Conservation (phyloP, 1,140 invertebrate species). For the Thalassaphorura encarpata region DNA sequence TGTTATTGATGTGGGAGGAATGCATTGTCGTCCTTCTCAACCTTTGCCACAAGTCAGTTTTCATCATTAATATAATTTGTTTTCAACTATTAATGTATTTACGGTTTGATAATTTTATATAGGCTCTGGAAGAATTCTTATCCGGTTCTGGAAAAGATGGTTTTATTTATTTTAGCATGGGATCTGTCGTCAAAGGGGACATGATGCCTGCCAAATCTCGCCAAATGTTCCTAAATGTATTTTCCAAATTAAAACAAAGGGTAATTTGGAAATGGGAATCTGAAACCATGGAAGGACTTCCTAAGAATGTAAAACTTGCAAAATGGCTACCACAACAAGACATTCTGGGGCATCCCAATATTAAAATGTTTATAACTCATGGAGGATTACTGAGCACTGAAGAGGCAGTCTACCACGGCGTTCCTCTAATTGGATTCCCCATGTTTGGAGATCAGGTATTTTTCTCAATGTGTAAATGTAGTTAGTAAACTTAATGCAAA, state of each 20-base stretch:
- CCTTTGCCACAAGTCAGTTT: conserved; percentile 3
- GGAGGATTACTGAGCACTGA: conserved; percentile 38
- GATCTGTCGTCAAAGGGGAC: conserved; percentile 37
- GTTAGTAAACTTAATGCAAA: no score
- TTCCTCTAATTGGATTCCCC: conserved; percentile 36
- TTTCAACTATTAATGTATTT: no score
- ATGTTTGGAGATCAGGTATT: conserved; percentile 29
- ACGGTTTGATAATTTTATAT: neutral
- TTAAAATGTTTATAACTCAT: conserved; percentile 40
- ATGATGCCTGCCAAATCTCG: conserved; percentile 9
- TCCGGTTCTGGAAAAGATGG: conserved; percentile 42
- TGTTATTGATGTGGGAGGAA: conserved; percentile 16
- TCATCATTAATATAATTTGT: conserved; percentile 38
- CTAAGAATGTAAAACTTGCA: conserved; percentile 49
- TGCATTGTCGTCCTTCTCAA: conserved; percentile 12
- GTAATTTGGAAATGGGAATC: conserved; percentile 63
- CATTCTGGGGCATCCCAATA: conserved; percentile 14
- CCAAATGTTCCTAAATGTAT: conserved; percentile 10
- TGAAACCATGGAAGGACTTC: conserved; percentile 21
- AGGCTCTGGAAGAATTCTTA: conserved; percentile 29
- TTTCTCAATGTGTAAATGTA: no score
- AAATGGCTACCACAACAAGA: conserved; percentile 60
- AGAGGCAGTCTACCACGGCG: conserved; percentile 37
- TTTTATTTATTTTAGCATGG: conserved; percentile 60
- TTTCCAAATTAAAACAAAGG: conserved; percentile 43